Evolutionary conservation across 2,888 invertebrate genomes (phyloP).

Genomic region (Sarcophaga variegata): DNA sequence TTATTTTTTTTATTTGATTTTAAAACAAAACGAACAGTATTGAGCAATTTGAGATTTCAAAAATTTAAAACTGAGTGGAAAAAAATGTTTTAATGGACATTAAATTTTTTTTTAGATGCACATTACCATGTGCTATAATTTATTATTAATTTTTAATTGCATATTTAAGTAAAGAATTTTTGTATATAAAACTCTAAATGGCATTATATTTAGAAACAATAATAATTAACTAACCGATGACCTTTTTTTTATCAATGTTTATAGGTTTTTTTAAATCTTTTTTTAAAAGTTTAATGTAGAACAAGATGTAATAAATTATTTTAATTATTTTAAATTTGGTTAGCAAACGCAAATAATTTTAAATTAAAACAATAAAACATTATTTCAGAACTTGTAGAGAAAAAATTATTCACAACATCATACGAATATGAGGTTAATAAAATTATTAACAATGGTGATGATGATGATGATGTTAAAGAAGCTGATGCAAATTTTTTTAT

Average conservation of each 20-base stretch:
- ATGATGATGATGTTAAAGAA: background rate
- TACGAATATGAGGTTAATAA: background rate
- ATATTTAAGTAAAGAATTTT: background rate
- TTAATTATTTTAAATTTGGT: conserved; percentile 55
- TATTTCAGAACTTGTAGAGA: background rate
- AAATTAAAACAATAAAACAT: conserved; percentile 1
- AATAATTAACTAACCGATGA: conserved; percentile 30
- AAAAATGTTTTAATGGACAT: too few relatives aligned
- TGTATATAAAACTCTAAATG: background rate
- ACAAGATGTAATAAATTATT: conserved; percentile 44
- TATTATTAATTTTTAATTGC: background rate
- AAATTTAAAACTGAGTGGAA: too few relatives aligned
- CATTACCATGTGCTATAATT: background rate
- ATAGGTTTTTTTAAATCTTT: conserved; percentile 4
- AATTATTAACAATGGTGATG: background rate
- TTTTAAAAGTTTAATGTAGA: background rate
- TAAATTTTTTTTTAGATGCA: background rate
- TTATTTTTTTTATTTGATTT: too few relatives aligned
- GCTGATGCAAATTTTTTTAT: conserved; percentile 15
- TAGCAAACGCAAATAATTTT: conserved; percentile 32
- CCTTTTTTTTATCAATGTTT: conserved; percentile 48
- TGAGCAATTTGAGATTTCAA: too few relatives aligned
- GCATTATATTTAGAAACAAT: background rate
- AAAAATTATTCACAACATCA: conserved; percentile 9
- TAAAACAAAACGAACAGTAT: too few relatives aligned